Percentiles rank a stretch among this genome's conserved stretches.
These are phyloP conservation scores for Tenthredo distinguenda DNA, from an alignment of 2,888 invertebrate genomes.

Conservation along the genomic window DNA sequence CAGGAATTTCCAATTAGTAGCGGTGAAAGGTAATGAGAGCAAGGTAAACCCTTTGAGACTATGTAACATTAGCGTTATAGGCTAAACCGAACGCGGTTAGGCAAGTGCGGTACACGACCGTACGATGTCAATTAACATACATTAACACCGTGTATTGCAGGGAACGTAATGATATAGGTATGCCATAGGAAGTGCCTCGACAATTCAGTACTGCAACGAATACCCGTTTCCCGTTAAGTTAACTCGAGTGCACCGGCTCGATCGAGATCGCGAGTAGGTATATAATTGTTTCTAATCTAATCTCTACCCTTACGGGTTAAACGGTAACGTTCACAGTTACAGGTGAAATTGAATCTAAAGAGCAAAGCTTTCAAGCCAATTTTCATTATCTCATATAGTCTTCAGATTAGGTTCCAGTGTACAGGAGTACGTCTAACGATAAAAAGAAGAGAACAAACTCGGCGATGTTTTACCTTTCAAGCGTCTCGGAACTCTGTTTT, in stretches of 20 bases:
- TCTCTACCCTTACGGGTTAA: constrained; percentile 24
- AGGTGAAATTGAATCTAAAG: constrained; percentile 34
- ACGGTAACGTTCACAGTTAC: constrained; percentile 9
- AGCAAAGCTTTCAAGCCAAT: constrained; percentile 9
- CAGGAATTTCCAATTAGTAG: constrained; percentile 37
- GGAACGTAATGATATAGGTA: constrained; percentile 33
- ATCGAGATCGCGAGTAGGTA: background rate
- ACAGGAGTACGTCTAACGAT: background rate
- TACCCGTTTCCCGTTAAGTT: constrained; percentile 36
- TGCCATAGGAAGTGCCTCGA: constrained; percentile 36
- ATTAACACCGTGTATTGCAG: constrained; percentile 22
- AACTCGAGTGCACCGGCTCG: background rate
- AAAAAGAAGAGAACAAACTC: background rate
- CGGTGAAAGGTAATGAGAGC: constrained; percentile 51
- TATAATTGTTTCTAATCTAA: constrained; percentile 40
- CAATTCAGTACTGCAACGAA: constrained; percentile 39
- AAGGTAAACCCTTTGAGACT: constrained; percentile 45
- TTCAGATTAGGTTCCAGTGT: background rate
- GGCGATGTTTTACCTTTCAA: background rate
- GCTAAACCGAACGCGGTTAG: constrained; percentile 6
- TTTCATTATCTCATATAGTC: constrained; percentile 20
- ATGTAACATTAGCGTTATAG: constrained; percentile 35
- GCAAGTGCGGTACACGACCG: background rate
- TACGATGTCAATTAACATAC: constrained; percentile 46
- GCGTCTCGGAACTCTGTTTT: background rate